These are phyloP conservation scores for Macrobrachium rosenbergii DNA, from an alignment of 1,140 invertebrate species.

Conservation along the genomic window DNA sequence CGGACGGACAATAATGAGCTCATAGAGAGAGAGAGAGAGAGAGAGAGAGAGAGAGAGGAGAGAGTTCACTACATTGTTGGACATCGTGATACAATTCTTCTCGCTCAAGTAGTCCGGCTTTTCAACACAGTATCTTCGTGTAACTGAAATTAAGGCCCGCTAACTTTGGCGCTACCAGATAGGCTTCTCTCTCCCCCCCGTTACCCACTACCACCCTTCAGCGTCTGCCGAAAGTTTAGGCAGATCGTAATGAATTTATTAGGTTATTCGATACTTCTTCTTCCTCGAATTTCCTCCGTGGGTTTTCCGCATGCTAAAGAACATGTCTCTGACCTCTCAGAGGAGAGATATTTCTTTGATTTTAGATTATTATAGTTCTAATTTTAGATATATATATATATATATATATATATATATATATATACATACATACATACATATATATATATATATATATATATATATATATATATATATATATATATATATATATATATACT, in stretches of 20 bases:
- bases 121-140: background rate
- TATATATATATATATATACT: background rate
- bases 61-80: background rate
- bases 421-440: background rate
- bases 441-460: constrained; percentile 16
- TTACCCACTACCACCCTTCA: no score
- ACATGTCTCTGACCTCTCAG: no score
- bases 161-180: no score
- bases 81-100: background rate
- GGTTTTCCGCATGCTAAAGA: background rate
- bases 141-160: no score
- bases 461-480: constrained; percentile 3
- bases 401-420: background rate
- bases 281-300: background rate
- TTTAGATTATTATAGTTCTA: background rate
- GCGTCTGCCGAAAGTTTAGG: no score
- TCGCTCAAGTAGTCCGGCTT: background rate
- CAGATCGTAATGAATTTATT: no score
- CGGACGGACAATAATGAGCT: no score
- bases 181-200: no score
- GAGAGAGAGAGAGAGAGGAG: constrained; percentile 5
- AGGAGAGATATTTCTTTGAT: background rate
- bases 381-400: background rate
- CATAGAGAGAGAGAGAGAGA: background rate
- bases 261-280: no score